Evolutionary conservation across 1,140 invertebrate species (phyloP), one percentile per base, ranked within the genome.

Genomic region (Mactra quadrangularis): DNA sequence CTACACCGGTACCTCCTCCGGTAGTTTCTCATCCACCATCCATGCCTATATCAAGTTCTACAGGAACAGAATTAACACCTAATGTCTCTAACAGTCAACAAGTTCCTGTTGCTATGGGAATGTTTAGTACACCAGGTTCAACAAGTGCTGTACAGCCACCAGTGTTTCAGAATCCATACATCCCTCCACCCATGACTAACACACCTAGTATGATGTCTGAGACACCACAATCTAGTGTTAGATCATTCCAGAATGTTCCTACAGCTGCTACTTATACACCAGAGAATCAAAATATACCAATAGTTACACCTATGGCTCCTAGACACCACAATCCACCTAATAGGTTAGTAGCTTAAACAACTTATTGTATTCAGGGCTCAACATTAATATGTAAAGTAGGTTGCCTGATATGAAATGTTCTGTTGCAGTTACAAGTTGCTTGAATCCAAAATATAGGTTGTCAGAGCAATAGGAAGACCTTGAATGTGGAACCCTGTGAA

Each of bases 261-360:
- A 17, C 79, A 15, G 83, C 72, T n/a, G 59, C 81, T 7, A 79
- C 70, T 0, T 76, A 83, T 38, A 81, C 70, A 0, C 86, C 88
- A 7, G 79, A 85, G 27, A 64, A 75, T 66, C 89, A 87, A 27
- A 64, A 79, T 13, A 74, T 86, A 47, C 86, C 85, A 38, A 78
- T 85, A 17, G 64, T 62, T 13, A 83, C 85, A 45, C 86, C 87
- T n/a, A 76, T 33, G 52, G 86, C 86, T 27, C 87, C 88, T 17
- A 25, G 76, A 41, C 38, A 41, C 38, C 6, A 41, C 6, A 15
- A 41, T 41, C 38, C 38, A 6, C 38, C 38, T 7, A 7, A 6
- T 15, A 41, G 38, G 38, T 41, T 7, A 41, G n/a, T n/a, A n/a
- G n/a, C n/a, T n/a, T n/a, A n/a, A n/a, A n/a, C n/a, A n/a, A 41